Evolutionary conservation across 2,113 vertebrate species (phyloP), one percentile per base, ranked within the genome.

Genomic region (Oreochromis tanganicae): DNA sequence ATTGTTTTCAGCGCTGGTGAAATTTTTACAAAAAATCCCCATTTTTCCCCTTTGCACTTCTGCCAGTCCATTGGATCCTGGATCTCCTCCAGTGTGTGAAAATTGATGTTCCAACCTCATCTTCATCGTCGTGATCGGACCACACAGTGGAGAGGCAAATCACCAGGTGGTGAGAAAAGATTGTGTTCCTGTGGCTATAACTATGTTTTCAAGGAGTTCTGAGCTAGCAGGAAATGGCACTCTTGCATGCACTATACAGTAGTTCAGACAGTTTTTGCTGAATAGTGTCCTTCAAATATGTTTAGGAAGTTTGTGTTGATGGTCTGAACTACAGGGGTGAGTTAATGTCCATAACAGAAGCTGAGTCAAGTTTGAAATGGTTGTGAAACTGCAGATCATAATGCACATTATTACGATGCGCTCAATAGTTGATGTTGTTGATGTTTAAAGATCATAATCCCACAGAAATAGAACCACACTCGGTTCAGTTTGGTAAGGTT

Each of bases 21-120:
- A 21, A 0, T 48, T 17, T 43, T 0, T 75, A 48, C 41, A 19
- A 24, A 24, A 24, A 24, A 24, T 24, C 24, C 24, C 68, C 1
- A 46, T 27, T 48, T 11, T 17, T 5, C 24, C 0, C 71, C 24
- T 48, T 50, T 50, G 24, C 43, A 19, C 24, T 5, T 50, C 5
- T 75, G 71, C 24, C 43, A 48, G 14, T 12, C 14, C 41, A 19
- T 5, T 75, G 14, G 1, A 29, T 48, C 14, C 41, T 48, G 43
- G 41, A 17, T 48, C 41, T 75, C 9, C 41, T 48, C 68, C 71
- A 7, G 16, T 19, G 16, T 48, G 43, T n/a, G 50, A 54, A 29
- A 75, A 75, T 6, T 48, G 71, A 75, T 48, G 24, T 75, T 75
- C 43, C 71, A 50, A 29, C 24, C 43, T 75, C 43, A 12, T 12